A percentile compares a stretch with the other conserved stretches of the same genome.
Evolutionary conservation across 2,797 vertebrate genomes (phyloP).

Genomic region (Tauraco hartlaubi): DNA sequence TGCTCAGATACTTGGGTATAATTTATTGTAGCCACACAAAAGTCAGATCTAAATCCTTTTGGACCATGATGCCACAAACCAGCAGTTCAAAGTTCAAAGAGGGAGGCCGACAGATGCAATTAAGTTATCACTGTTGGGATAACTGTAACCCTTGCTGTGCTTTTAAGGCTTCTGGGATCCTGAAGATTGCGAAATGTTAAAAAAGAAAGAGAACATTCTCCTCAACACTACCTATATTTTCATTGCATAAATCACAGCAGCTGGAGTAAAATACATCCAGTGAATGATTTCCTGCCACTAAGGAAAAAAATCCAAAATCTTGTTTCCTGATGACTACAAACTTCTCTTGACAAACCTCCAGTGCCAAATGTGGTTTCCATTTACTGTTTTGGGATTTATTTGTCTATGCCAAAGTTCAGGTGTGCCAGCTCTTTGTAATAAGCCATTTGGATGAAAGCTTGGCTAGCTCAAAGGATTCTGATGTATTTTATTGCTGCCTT

Average conservation of each 20-base stretch:
- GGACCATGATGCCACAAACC: conserved; percentile 73
- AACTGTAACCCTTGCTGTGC: conserved; percentile 62
- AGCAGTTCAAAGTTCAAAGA: conserved; percentile 82
- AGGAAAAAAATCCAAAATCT: conserved; percentile 77
- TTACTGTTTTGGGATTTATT: conserved; percentile 87
- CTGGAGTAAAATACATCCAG: conserved; percentile 77
- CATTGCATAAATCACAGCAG: conserved; percentile 78
- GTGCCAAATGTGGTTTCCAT: conserved; percentile 90
- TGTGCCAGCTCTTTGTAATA: conserved; percentile 89
- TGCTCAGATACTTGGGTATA: conserved; percentile 81
- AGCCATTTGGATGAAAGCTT: conserved; percentile 90
- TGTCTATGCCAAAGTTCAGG: conserved; percentile 88
- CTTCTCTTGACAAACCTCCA: conserved; percentile 82
- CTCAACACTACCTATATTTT: conserved; percentile 68
- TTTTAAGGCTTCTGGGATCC: conserved; percentile 58
- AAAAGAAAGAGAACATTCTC: neutral
- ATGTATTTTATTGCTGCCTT: conserved; percentile 92
- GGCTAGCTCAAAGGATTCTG: conserved; percentile 88
- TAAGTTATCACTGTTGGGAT: conserved; percentile 79
- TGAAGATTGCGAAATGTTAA: conserved; percentile 38
- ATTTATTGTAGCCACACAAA: conserved; percentile 82
- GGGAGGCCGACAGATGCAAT: conserved; percentile 71
- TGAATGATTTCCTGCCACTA: conserved; percentile 84
- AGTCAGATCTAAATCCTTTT: conserved; percentile 81
- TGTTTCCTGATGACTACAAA: conserved; percentile 82